A percentile compares a stretch with the other conserved stretches of the same genome.
Evolutionary conservation across 2,888 invertebrate species (phyloP).

Genomic region (Shargacucullia verbasci): DNA sequence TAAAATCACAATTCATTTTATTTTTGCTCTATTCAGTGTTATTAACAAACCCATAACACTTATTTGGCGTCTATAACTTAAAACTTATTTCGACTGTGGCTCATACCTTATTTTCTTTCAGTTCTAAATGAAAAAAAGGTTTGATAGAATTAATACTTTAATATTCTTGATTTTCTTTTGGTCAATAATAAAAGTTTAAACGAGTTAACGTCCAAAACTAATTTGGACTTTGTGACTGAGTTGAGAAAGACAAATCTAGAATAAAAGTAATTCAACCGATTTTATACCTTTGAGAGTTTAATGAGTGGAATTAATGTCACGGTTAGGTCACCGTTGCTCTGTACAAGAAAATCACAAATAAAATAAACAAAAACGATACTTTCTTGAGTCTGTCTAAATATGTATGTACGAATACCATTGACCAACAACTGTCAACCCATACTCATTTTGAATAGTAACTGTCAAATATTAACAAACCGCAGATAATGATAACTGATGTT

Average conservation of each 20-base stretch:
- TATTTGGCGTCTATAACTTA: not conserved
- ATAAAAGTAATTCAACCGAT: slow-evolving; percentile 19
- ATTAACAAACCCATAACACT: too few species aligned
- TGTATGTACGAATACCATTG: not conserved
- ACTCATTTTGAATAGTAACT: too few species aligned
- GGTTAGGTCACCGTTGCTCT: slow-evolving; percentile 45
- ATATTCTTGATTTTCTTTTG: slow-evolving; percentile 27
- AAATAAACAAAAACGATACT: slow-evolving; percentile 20
- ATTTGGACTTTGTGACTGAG: not conserved
- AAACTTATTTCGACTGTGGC: not conserved
- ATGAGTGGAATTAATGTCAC: too few species aligned
- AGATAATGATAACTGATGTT: too few species aligned
- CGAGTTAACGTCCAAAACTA: too few species aligned
- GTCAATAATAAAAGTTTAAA: slow-evolving; percentile 17
- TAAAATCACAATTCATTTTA: too few species aligned
- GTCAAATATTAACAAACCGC: too few species aligned
- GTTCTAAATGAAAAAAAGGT: slow-evolving; percentile 16
- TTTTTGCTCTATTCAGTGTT: too few species aligned
- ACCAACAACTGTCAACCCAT: too few species aligned
- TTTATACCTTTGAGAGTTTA: slow-evolving; percentile 45
- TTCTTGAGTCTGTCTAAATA: too few species aligned
- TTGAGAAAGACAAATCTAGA: slow-evolving; percentile 4
- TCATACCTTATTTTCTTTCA: slow-evolving; percentile 8
- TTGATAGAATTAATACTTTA: slow-evolving; percentile 17
- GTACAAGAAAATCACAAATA: slow-evolving; percentile 40